Base-by-base conservation (phyloP, 53 echinoderm and acorn worm species). In the Hippasteria phrygiana region DNA sequence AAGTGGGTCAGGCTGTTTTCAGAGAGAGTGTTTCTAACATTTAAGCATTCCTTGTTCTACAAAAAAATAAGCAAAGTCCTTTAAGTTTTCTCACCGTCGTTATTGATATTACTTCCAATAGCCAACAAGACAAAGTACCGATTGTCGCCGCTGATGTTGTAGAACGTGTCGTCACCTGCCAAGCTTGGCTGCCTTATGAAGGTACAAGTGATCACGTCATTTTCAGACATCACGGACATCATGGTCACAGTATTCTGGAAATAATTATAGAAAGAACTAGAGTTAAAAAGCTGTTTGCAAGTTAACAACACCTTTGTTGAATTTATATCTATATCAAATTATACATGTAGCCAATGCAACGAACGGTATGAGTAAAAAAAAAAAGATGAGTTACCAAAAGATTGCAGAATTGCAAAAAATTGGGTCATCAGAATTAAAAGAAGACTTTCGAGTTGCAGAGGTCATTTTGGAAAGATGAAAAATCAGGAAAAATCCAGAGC, bases 91-190 rank as follows among this genome's bases (percentile, higher is more conserved):
- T 72, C 55, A 80, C 82, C 91, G 42, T 85, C 85, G 36, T 22
- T 3, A 5, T 75, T 37, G 2, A 92, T 46, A 14, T 31, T 26
- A 7, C 0, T 13, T 24, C 74, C 91, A 11, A 59, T 16, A 27
- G 94, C 89, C 40, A 92, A 51, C 13, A 94, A 55, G 33, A 94
- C 62, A 27, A 43, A 92, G 88, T 88, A 92, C 8, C 5, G 40
- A 69, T 74, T 90, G 32, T 56, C 73, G 2, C 66, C 37, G 5
- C 51, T 92, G 51, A 94, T 88, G 62, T 94, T 85, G 38, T 84
- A 90, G 88, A 92, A 94, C 2, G 56, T 55, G 0, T 14, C 36
- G 63, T 88, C 85, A 11, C 84, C 90, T 42, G 70, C 47, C 13
- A 92, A 1, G 8, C 72, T 66, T 20, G 90, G 51, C 22, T 67